Percentiles rank a stretch among this genome's conserved stretches.
Evolutionary conservation across 2,113 vertebrate species (phyloP).

Genomic region (Aptenodytes patagonicus): DNA sequence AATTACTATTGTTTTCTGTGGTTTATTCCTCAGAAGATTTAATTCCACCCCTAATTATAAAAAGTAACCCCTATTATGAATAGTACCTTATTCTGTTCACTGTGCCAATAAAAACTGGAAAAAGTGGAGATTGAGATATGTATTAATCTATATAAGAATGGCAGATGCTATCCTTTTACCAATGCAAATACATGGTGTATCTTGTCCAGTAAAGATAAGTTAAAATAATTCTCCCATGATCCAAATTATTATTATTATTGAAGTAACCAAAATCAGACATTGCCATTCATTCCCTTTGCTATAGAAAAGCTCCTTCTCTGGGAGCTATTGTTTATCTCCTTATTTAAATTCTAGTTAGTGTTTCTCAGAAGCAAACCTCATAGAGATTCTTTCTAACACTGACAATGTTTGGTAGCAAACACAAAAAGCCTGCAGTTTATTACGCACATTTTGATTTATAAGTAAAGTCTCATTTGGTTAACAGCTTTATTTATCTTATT

Average conservation of each 20-base stretch:
- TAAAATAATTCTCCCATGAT: not conserved
- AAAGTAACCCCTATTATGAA: not conserved
- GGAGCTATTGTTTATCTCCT: not conserved
- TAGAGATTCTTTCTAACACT: not conserved
- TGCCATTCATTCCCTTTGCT: not conserved
- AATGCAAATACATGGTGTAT: not conserved
- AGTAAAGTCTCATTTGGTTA: not conserved
- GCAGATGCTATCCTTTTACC: not conserved
- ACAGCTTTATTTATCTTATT: not conserved
- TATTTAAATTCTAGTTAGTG: not conserved
- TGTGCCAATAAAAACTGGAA: not conserved
- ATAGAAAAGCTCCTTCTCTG: not conserved
- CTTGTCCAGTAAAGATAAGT: not conserved
- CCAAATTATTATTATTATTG: not conserved
- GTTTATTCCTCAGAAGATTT: not conserved
- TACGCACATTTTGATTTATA: not conserved
- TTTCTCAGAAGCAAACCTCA: not conserved
- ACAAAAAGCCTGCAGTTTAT: not conserved
- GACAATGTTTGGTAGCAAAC: not conserved
- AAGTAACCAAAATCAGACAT: not conserved
- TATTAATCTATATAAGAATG: not conserved
- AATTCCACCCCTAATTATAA: not conserved
- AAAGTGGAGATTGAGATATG: not conserved
- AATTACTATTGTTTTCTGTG: not conserved
- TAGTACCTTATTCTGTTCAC: not conserved